Conservation (phyloP, 1,140 invertebrate species). For the Drosophila melanica region DNA sequence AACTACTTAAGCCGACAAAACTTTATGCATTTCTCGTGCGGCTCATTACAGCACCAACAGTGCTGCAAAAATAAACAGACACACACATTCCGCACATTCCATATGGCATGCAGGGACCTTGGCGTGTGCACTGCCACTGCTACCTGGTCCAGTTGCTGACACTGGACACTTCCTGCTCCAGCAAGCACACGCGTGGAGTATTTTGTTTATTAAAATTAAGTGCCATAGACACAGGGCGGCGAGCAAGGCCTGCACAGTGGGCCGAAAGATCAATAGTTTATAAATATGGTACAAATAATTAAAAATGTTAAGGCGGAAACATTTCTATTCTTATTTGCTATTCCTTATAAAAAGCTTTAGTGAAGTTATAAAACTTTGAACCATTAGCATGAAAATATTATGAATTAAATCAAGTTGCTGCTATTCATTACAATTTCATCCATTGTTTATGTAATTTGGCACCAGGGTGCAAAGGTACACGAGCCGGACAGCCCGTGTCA, state of each 20-base stretch:
- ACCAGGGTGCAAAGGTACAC: conserved; percentile 27
- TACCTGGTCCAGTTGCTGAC: neutral
- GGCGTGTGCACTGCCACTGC: conserved; percentile 10
- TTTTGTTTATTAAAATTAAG: conserved; percentile 82
- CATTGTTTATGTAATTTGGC: neutral
- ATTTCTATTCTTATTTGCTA: too few species aligned
- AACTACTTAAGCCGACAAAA: conserved; percentile 60
- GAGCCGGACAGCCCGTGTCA: conserved; percentile 10
- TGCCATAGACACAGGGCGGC: conserved; percentile 47
- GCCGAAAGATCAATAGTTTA: neutral
- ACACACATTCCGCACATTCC: too few species aligned
- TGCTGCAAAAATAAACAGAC: conserved; percentile 47
- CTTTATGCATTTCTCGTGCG: conserved; percentile 78
- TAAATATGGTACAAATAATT: too few species aligned
- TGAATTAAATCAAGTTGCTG: too few species aligned
- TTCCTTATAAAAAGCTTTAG: too few species aligned
- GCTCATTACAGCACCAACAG: conserved; percentile 73
- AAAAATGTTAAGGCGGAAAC: too few species aligned
- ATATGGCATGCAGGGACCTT: conserved; percentile 17
- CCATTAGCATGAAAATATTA: too few species aligned
- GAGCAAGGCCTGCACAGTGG: conserved; percentile 36
- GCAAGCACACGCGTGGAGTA: conserved; percentile 54
- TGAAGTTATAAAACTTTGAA: too few species aligned
- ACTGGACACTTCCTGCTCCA: conserved; percentile 11
- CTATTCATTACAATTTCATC: neutral